These are phyloP conservation scores for Aurelia sp. DNA, from an alignment of 30 jellyfish, hydroid and myxozoan genomes.

Conservation along the genomic window DNA sequence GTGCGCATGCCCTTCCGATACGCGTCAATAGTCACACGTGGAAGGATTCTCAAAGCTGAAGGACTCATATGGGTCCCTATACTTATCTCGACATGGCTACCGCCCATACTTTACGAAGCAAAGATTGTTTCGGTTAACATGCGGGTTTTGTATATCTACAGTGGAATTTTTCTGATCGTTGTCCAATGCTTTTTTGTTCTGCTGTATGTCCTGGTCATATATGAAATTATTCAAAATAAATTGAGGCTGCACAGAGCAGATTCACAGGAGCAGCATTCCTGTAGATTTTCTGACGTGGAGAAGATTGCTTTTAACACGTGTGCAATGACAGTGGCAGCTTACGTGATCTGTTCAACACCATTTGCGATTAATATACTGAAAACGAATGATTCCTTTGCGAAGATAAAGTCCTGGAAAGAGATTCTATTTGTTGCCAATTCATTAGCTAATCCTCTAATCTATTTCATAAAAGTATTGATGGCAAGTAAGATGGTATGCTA, in stretches of 20 bases:
- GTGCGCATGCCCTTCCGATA: slow-evolving; percentile 29
- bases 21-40: slow-evolving; percentile 1
- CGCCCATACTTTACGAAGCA: neutral
- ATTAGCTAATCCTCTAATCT: slow-evolving; percentile 5
- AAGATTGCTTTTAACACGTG: slow-evolving; percentile 36
- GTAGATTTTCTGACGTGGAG: slow-evolving; percentile 35
- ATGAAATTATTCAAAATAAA: neutral
- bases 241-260: neutral
- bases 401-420: neutral
- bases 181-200: neutral
- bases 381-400: neutral
- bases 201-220: slow-evolving; percentile 2
- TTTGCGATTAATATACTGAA: neutral
- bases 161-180: slow-evolving; percentile 1
- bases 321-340: slow-evolving; percentile 17
- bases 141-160: neutral
- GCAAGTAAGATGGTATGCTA: neutral
- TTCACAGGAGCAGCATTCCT: neutral
- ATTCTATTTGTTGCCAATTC: slow-evolving; percentile 6
- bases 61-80: neutral
- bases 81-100: neutral
- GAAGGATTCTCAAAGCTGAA: slow-evolving; percentile 4
- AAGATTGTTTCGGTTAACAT: neutral
- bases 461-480: neutral
- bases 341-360: slow-evolving; percentile 17